A percentile compares a stretch with the other conserved stretches of the same genome.
These are phyloP conservation scores for Paramormyrops kingsleyae DNA, from an alignment of 2,113 vertebrate genomes.

Conservation along the genomic window DNA sequence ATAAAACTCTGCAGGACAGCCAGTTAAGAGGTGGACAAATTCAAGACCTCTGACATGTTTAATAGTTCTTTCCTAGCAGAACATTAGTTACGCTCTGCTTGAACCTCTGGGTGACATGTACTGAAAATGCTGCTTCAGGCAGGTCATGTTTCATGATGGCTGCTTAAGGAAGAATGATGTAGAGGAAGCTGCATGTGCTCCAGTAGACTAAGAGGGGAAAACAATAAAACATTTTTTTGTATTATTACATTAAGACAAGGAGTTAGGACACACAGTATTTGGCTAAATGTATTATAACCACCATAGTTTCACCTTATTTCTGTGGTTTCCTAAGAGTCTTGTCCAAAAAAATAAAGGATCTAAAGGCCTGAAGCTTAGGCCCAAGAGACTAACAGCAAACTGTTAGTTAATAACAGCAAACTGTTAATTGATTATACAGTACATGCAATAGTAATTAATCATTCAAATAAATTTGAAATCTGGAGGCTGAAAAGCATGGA, in stretches of 20 bases:
- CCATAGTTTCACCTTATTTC: background rate
- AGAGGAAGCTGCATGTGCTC: background rate
- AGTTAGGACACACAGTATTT: background rate
- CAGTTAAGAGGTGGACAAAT: background rate
- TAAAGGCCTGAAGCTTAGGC: background rate
- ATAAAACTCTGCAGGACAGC: background rate
- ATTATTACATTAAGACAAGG: background rate
- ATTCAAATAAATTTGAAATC: background rate
- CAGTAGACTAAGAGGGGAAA: background rate
- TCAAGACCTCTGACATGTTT: background rate
- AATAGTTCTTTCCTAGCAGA: background rate
- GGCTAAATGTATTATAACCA: background rate
- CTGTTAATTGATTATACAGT: background rate
- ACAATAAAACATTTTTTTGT: background rate
- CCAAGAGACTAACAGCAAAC: background rate
- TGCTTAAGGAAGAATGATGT: background rate
- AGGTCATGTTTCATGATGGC: background rate
- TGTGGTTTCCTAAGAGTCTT: background rate
- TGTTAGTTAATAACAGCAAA: background rate
- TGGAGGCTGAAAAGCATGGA: background rate
- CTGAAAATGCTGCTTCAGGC: background rate
- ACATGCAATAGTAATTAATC: background rate
- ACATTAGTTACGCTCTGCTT: background rate
- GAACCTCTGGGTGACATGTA: background rate
- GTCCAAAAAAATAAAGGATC: background rate